Conservation (phyloP, 2,888 invertebrate genomes). For the Hypolimnas misippus region DNA sequence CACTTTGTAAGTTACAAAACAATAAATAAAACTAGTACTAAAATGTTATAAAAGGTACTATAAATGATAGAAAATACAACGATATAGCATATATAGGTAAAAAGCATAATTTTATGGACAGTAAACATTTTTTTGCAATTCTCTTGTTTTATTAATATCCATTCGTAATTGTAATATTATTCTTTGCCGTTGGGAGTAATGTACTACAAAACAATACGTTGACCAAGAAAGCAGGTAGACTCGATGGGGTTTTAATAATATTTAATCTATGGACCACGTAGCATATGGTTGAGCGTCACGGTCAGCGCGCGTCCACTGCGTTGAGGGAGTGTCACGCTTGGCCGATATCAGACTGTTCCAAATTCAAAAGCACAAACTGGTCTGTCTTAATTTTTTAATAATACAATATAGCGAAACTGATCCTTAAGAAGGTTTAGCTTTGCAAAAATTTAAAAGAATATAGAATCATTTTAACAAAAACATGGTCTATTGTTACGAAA, state of each 20-base stretch:
- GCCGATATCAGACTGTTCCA: constrained; percentile 45
- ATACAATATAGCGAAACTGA: not conserved
- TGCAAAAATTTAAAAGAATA: too few species aligned
- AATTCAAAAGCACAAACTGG: constrained; percentile 37
- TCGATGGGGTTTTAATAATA: constrained; percentile 25
- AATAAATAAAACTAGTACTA: too few species aligned
- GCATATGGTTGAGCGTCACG: constrained; percentile 54
- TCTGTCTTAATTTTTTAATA: constrained; percentile 6
- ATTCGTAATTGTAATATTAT: not conserved
- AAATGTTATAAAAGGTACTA: not conserved
- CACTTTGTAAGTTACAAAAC: not conserved
- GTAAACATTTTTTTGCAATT: not conserved
- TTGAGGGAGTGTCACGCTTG: constrained; percentile 48
- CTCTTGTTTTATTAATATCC: not conserved
- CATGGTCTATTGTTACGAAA: not conserved
- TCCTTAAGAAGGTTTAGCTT: too few species aligned
- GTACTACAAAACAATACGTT: constrained; percentile 6
- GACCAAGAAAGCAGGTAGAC: constrained; percentile 29
- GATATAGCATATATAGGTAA: too few species aligned
- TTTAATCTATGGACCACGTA: constrained; percentile 43
- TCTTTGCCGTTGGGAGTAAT: not conserved
- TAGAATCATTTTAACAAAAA: not conserved
- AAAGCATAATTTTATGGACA: too few species aligned
- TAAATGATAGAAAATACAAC: not conserved
- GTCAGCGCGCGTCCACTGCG: constrained; percentile 53